Evolutionary conservation across 2,888 invertebrate species (phyloP), one percentile per base, ranked within the genome.

Genomic region (Agonopterix heracliana): DNA sequence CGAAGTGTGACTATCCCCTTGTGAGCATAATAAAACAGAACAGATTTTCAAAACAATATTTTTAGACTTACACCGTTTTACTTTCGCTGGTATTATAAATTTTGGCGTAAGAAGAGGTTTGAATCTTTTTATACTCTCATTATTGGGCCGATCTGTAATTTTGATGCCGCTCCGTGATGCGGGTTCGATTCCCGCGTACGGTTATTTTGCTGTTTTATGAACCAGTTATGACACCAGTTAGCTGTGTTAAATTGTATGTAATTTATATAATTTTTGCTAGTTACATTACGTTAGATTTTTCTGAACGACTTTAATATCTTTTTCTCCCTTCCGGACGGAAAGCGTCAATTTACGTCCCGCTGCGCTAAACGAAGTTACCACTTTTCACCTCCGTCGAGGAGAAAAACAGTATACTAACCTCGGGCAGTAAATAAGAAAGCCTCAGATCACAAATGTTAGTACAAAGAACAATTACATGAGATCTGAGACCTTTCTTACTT

Each of bases 81-180:
- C 47, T 26, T 26, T 26, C 26, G 26, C 26, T 13, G 41, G 34
- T 46, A 56, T 56, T 60, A 60, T 56, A 54, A 54, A 51, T 54
- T 53, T 54, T 47, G 53, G 54, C 57, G 54, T 55, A 56, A 57
- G 53, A 55, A 57, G 53, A 47, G 54, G 53, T 50, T 56, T 50
- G 47, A 50, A 47, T 34, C 41, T 34, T 53, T 50, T 52, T 50
- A 49, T 50, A 53, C 57, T 51, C 54, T 62, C 55, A 62, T 62
- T 62, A 62, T 48, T 35, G 34, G 34, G 14, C 53, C 53, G 53
- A 56, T 50, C 53, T 63, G 54, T 61, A 63, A 63, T 63, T 63
- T 63, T 45, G 45, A 45, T 17, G 56, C 60, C 53, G 54, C 50
- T 26, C 2, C 10, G 10, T 26, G 26, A 26, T 26, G 40, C 45